Conservation (phyloP, 2,888 invertebrate species). For the Empis stercorea region DNA sequence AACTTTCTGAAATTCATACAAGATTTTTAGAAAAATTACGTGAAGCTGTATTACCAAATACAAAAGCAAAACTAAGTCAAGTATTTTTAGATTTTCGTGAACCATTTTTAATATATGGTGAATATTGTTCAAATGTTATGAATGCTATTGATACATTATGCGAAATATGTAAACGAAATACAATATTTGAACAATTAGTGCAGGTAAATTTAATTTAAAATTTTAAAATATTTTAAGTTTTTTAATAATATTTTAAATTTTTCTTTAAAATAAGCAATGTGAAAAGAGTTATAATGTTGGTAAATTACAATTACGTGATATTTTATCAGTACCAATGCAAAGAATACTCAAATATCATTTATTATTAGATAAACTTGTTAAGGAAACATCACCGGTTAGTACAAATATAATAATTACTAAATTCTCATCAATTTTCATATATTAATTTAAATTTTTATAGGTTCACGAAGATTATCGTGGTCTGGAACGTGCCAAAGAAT, state of each 20-base stretch:
- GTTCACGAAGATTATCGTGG: conserved; percentile 73
- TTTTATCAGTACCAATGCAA: conserved; percentile 97
- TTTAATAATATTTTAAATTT: conserved; percentile 3
- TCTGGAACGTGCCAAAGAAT: conserved; percentile 77
- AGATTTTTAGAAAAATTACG: conserved; percentile 70
- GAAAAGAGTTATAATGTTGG: conserved; percentile 91
- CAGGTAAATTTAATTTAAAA: conserved; percentile 18
- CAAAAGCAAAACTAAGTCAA: conserved; percentile 51
- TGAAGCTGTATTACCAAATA: conserved; percentile 51
- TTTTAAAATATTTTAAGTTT: conserved; percentile 2
- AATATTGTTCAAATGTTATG: conserved; percentile 90
- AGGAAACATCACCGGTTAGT: conserved; percentile 68
- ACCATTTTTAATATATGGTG: conserved; percentile 84
- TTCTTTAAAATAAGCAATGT: conserved; percentile 54
- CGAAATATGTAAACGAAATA: conserved; percentile 33
- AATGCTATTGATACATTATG: conserved; percentile 73
- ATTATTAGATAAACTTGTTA: conserved; percentile 75
- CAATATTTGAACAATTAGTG: conserved; percentile 32
- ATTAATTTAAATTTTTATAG: conserved; percentile 35
- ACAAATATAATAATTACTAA: background rate
- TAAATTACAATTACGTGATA: conserved; percentile 86
- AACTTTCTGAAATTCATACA: conserved; percentile 73
- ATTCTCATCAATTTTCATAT: background rate
- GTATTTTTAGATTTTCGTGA: conserved; percentile 86
- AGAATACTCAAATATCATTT: conserved; percentile 95